Base-by-base conservation (phyloP, 2,113 vertebrate genomes). In the Aix galericulata region DNA sequence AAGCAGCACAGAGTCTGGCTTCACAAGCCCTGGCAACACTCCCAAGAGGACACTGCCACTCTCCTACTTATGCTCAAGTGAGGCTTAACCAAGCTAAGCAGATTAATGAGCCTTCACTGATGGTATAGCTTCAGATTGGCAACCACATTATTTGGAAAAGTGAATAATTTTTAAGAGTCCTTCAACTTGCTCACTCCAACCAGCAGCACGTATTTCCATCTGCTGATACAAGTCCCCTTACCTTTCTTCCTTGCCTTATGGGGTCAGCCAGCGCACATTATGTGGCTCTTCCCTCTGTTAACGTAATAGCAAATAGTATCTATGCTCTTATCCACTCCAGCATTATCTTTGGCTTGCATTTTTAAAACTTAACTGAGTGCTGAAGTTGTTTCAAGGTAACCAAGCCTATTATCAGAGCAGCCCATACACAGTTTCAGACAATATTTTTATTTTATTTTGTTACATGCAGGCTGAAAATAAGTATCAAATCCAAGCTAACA, bases 241-340 rank as follows among this genome's bases (percentile, higher is more conserved):
- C 18, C 50, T 56, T 83, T 36, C 53, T 69, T 44, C 7, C 56
- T 74, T 1, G 0, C 6, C 8, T 27, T 44, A 67, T 18, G 8
- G 15, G 52, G 40, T 55, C 46, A 44, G 36, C 4, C 26, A 60
- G 13, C 2, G 15, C 5, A 42, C 9, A 20, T 34, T 13, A 42
- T 2, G 3, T 11, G 5, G 2, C 25, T 63, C 62, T 78, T 63
- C 29, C 27, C 18, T 20, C 38, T 26, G 34, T 42, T 34, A 72
- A 36, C 1, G 0, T 15, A 68, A 73, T 0, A 69, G 2, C 18
- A 14, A 80, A 5, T 13, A 48, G 2, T 2, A 62, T 7, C 17
- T 14, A 20, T 44, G 46, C 67, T 56, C 29, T 64, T 40, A 20
- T 13, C 36, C 38, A 58, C 21, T 36, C 2, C 16, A 82, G 15